Percentiles rank a stretch among this genome's conserved stretches.
Conservation (phyloP, 2,797 vertebrate genomes). For the Catostomus latipinnis region DNA sequence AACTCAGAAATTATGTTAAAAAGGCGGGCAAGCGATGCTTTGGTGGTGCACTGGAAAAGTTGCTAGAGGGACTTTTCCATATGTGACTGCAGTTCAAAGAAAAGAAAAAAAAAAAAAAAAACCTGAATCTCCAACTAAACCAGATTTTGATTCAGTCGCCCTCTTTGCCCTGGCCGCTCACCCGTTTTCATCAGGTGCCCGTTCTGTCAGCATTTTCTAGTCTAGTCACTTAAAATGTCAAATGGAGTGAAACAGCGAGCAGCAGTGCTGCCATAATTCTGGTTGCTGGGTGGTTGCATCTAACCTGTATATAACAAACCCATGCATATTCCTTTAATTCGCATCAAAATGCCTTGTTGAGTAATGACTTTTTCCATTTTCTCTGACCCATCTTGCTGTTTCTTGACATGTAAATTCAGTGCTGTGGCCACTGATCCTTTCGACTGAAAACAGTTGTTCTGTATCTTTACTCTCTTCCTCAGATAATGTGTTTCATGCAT, state of each 20-base stretch:
- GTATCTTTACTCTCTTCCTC: slow-evolving; percentile 34
- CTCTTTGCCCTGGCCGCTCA: slow-evolving; percentile 10
- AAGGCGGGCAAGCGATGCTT: neutral
- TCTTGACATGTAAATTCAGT: slow-evolving; percentile 44
- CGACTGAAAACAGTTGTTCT: slow-evolving; percentile 27
- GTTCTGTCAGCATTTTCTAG: slow-evolving; percentile 36
- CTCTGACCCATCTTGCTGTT: slow-evolving; percentile 17
- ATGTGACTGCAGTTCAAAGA: neutral
- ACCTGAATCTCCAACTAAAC: neutral
- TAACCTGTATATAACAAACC: slow-evolving; percentile 30
- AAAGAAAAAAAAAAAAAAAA: neutral
- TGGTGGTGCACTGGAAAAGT: neutral
- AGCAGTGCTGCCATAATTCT: neutral
- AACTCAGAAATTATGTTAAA: neutral
- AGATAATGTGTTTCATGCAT: slow-evolving; percentile 54
- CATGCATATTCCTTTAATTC: slow-evolving; percentile 19
- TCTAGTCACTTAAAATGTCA: slow-evolving; percentile 53
- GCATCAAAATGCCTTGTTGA: slow-evolving; percentile 9
- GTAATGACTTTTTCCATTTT: slow-evolving; percentile 50
- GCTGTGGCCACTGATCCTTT: slow-evolving; percentile 16
- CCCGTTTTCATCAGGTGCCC: slow-evolving; percentile 16
- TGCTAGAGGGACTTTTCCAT: neutral
- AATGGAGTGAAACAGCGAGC: slow-evolving; percentile 14
- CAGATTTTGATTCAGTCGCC: slow-evolving; percentile 16
- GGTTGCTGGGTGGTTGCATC: slow-evolving; percentile 25